Conservation (phyloP, 2,797 vertebrate species). For the Muscicapa comitata region DNA sequence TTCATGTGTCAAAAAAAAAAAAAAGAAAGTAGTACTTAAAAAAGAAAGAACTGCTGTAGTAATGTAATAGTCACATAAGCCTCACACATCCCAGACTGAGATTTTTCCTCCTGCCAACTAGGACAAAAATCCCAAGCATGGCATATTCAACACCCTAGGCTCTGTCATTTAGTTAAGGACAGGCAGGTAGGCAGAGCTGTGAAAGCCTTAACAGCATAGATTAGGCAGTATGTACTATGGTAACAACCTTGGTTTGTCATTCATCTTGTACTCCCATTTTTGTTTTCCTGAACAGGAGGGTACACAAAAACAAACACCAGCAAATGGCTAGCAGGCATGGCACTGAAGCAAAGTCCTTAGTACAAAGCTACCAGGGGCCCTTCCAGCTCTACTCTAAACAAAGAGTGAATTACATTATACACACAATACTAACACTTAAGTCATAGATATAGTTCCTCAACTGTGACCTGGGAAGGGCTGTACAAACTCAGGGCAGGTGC, state of each 20-base stretch:
- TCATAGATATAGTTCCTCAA: neutral
- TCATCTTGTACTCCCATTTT: neutral
- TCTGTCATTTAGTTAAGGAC: neutral
- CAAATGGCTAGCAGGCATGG: neutral
- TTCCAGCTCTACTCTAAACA: neutral
- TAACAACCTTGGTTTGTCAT: neutral
- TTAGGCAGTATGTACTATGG: neutral
- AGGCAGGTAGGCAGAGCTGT: neutral
- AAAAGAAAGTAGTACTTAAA: neutral
- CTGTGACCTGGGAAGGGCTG: neutral
- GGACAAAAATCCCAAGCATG: neutral
- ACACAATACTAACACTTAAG: neutral
- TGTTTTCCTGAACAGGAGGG: neutral
- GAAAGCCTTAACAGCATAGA: neutral
- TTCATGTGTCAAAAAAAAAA: neutral
- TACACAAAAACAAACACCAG: neutral
- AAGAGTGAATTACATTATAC: neutral
- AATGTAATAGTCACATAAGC: neutral
- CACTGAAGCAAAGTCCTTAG: neutral
- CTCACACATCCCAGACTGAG: neutral
- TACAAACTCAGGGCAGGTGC: neutral
- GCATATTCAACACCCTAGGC: neutral
- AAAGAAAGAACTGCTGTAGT: neutral
- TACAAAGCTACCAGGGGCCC: neutral
- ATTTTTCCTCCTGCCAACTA: neutral